phyloP scores from a whole-genome alignment of 2,888 invertebrate genomes.

The Nebria salina region DNA sequence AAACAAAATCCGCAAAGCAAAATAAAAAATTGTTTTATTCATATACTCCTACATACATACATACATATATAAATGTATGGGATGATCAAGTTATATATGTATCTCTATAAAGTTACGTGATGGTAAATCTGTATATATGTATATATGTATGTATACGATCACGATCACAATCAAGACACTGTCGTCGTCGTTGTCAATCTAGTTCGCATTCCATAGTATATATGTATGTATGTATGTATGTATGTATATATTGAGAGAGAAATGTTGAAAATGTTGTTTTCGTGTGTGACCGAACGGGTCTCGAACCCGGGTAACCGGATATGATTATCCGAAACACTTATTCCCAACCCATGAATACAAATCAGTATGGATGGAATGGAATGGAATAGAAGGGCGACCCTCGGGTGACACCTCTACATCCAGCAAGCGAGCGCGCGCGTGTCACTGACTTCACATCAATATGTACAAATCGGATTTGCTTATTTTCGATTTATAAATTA shows the following conservation, averaged over 20 bases:
- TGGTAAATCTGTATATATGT: background rate
- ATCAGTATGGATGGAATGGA: constrained; percentile 43
- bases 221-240: no score
- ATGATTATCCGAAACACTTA: constrained; percentile 54
- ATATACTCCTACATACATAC: no score
- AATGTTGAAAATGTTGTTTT: background rate
- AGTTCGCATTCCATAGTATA: no score
- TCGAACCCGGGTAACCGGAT: constrained; percentile 52
- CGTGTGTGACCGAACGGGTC: background rate
- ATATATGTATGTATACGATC: background rate
- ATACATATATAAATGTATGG: no score
- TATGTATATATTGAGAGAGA: background rate
- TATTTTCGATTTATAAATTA: no score
- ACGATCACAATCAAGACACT: no score
- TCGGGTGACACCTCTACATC: background rate
- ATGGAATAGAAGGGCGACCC: constrained; percentile 14
- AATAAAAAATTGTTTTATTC: no score
- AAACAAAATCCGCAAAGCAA: no score
- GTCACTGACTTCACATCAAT: background rate
- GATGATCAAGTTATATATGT: no score
- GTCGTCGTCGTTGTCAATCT: no score
- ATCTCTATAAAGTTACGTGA: background rate
- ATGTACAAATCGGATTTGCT: no score
- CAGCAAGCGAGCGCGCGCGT: background rate
- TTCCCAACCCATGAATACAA: constrained; percentile 57